A percentile compares a stretch with the other conserved stretches of the same genome.
Evolutionary conservation across 2,888 invertebrate species (phyloP).

Genomic region (Drosophila macrospina): DNA sequence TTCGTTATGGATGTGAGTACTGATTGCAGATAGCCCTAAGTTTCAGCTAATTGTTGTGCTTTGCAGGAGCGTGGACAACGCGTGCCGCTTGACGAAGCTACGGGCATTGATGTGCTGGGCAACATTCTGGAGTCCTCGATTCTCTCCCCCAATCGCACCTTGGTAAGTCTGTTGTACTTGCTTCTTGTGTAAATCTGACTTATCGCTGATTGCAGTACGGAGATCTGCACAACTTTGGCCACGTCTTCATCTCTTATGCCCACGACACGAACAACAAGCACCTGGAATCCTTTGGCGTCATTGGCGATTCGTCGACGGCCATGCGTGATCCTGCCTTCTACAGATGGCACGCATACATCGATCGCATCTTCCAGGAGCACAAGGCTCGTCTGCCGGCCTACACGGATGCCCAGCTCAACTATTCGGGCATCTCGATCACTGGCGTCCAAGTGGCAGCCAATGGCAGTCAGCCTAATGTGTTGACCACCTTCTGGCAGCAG

Average conservation of each 20-base stretch:
- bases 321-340: slow-evolving; percentile 96
- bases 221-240: slow-evolving; percentile 90
- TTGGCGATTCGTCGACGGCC: slow-evolving; percentile 93
- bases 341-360: slow-evolving; percentile 93
- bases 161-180: slow-evolving; percentile 71
- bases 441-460: slow-evolving; percentile 86
- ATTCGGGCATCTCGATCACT: slow-evolving; percentile 87
- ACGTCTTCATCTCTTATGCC: slow-evolving; percentile 90
- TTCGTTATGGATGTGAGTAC: slow-evolving; percentile 86
- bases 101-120: slow-evolving; percentile 92
- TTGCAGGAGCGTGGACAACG: slow-evolving; percentile 87
- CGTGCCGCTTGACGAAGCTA: slow-evolving; percentile 88
- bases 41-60: neutral
- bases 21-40: accelerated
- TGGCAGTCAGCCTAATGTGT: slow-evolving; percentile 86
- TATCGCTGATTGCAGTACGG: slow-evolving; percentile 87
- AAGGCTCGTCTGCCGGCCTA: slow-evolving; percentile 90
- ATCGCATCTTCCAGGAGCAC: slow-evolving; percentile 91
- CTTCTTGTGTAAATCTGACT: accelerated
- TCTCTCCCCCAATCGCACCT: slow-evolving; percentile 89
- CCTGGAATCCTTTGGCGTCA: slow-evolving; percentile 92
- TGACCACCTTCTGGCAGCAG: slow-evolving; percentile 92
- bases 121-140: slow-evolving; percentile 92
- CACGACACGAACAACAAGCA: slow-evolving; percentile 92
- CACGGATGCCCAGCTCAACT: slow-evolving; percentile 81